Evolutionary conservation across 2,797 vertebrate genomes (phyloP), one percentile per base, ranked within the genome.

Genomic region (Acrossocheilus fasciatus): DNA sequence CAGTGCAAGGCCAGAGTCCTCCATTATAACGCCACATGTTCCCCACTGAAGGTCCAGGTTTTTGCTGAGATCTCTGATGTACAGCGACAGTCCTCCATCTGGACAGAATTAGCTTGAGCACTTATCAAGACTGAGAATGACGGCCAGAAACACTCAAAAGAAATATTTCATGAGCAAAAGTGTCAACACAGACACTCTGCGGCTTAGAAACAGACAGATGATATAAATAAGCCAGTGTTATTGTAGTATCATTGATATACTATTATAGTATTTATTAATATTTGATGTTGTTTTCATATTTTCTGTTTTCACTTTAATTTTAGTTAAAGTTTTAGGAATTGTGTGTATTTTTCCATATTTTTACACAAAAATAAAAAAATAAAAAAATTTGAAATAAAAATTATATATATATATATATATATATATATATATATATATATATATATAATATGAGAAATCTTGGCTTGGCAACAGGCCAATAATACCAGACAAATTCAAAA

Each of bases 1-100:
- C 39, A 73, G 69, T 62, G 57, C 57, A 64, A 64, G n/a, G 39
- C 57, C 8, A 26, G 36, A 26, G 52, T 62, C 15, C n/a, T 64
- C n/a, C 6, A 62, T 26, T 26, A 11, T 30, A 79, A 43, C 0
- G 23, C 23, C 23, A 79, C 39, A 62, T 43, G 23, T 43, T 52
- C 80, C 30, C 14, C 30, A 34, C 79, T 50, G 26, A 81, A 8
- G 50, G 81, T 70, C 47, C 68, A 57, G 50, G 36, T 82, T 54
- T 36, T 20, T 41, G 6, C 45, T 12, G 17, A 70, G 34, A n/a
- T 43, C 15, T 88, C 47, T 83, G 73, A 88, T 77, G 72, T 43
- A 86, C 36, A 62, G 54, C n/a, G 89, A 89, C 89, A 87, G 76
- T 82, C 34, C 36, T 43, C 69, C 74, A 20, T 86, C 87, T 89